Evolutionary conservation across 2,888 invertebrate species (phyloP), one percentile per base, ranked within the genome.

Genomic region (Temnothorax rugatulus): DNA sequence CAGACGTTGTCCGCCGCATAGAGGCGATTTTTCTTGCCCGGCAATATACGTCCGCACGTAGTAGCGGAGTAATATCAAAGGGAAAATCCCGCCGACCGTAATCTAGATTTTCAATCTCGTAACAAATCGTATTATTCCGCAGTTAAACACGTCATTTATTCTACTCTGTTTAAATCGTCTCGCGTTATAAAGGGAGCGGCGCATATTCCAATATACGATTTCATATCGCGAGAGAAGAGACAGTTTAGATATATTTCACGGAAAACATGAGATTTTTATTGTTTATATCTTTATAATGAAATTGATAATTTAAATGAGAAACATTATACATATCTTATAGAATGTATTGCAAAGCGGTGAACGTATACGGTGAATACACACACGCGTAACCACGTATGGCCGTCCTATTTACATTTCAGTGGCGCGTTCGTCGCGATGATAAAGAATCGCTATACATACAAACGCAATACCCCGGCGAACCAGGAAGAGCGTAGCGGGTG

Each of bases 71-170:
- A 25, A 68, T 68, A 83, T 83, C 68, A 83, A 83, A 83, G 68
- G 61, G 61, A 52, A 68, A 57, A 79, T 66, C 47, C 71, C 57
- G 34, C 44, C 29, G 47, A 52, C 13, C 69, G 73, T 81, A 81
- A 77, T 73, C 59, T 59, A 54, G 79, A 81, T 73, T 81, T 81
- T 81, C 79, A 73, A 81, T 81, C 59, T 81, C 73, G 59, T 47
- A 73, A 81, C 79, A 47, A 81, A 81, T 71, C 59, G 21, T 38
- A 59, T 81, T 81, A 38, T 59, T 59, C 59, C 21, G 25, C 71
- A 21, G 59, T 79, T 79, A 73, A 81, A 81, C 79, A 73, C 59
- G 79, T 59, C 59, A 73, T 81, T 57, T 73, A 73, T 81, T 81
- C 5, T 25, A 44, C 59, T 73, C 73, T 47, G 34, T 47, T 71